Conservation (phyloP, 2,113 vertebrate genomes). For the Syrmaticus mikado region DNA sequence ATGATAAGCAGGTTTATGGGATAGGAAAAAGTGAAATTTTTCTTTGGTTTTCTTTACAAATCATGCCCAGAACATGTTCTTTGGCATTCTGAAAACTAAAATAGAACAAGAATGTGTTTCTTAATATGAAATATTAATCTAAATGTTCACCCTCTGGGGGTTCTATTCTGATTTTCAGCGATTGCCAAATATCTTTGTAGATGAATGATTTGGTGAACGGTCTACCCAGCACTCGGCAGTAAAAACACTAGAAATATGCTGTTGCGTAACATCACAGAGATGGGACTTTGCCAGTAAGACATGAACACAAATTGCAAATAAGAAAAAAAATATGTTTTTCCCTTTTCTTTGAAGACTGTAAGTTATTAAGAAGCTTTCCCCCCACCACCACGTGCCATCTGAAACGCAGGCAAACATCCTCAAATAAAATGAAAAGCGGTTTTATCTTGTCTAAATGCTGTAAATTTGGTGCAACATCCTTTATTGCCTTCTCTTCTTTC, state of each 20-base stretch:
- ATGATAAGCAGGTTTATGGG: conserved; percentile 44
- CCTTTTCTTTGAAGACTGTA: background rate
- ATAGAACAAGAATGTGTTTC: conserved; percentile 39
- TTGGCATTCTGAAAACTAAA: conserved; percentile 24
- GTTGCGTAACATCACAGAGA: background rate
- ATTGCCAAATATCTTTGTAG: conserved; percentile 18
- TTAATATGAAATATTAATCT: conserved; percentile 38
- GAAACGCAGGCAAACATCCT: background rate
- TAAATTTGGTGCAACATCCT: background rate
- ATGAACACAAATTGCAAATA: background rate
- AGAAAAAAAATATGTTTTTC: background rate
- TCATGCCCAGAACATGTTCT: conserved; percentile 26
- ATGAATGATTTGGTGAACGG: conserved; percentile 21
- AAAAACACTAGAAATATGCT: conserved; percentile 28
- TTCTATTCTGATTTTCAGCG: conserved; percentile 35
- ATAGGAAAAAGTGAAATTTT: conserved; percentile 48
- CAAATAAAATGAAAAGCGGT: background rate
- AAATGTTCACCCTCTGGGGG: conserved; percentile 20
- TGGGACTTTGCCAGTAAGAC: conserved; percentile 42
- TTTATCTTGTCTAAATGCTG: background rate
- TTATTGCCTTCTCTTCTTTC: background rate
- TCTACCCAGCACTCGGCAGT: conserved; percentile 4
- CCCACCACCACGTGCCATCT: accelerated
- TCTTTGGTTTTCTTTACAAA: conserved; percentile 40
- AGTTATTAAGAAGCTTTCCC: background rate